Conservation (phyloP, 1,140 invertebrate species). For the Teleopsis dalmanni region DNA sequence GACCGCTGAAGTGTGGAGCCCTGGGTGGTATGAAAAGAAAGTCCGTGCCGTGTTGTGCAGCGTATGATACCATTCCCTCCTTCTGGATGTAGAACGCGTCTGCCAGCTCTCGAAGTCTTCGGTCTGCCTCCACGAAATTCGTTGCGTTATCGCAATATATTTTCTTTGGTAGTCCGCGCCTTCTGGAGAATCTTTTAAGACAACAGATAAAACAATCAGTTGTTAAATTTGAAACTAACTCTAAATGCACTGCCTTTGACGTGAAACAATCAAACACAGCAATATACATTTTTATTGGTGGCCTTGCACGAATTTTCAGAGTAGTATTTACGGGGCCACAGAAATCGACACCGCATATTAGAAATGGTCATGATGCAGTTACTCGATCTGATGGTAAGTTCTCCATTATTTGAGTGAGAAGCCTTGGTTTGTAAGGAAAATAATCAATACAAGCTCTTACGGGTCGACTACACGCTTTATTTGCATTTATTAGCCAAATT, state of each 20-base stretch:
- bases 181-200: slow-evolving; percentile 30
- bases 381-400: background rate
- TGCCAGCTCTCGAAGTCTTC: too few species aligned
- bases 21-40: too few species aligned
- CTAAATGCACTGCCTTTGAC: slow-evolving; percentile 46
- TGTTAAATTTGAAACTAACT: slow-evolving; percentile 33
- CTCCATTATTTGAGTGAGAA: background rate
- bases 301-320: background rate
- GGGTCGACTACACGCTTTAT: background rate
- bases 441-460: background rate
- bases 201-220: slow-evolving; percentile 31
- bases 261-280: slow-evolving; percentile 17
- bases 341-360: background rate
- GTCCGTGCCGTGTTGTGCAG: too few species aligned
- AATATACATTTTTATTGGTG: background rate
- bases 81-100: too few species aligned
- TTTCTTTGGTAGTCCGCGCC: slow-evolving; percentile 18
- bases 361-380: background rate
- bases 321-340: slow-evolving; percentile 1
- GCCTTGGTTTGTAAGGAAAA: background rate
- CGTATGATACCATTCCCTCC: too few species aligned
- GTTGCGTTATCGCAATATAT: slow-evolving; percentile 33
- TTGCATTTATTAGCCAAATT: background rate
- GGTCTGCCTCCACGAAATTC: too few species aligned
- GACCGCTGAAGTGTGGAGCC: too few species aligned